These are phyloP conservation scores for Nasonia vitripennis DNA, from an alignment of 1,140 invertebrate genomes.

Conservation along the genomic window DNA sequence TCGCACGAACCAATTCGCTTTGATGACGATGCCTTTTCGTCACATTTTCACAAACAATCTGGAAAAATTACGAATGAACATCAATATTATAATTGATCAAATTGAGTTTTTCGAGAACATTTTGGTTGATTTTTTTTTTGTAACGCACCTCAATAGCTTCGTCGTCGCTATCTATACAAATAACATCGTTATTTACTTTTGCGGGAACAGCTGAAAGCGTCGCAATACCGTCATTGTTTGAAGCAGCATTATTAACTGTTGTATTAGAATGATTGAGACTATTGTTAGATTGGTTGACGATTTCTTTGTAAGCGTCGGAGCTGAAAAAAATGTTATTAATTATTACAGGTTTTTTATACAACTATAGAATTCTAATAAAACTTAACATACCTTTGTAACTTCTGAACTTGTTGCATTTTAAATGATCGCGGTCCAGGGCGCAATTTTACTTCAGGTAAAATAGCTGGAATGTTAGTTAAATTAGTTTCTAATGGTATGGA, in stretches of 20 bases:
- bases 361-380: not conserved
- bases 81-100: conserved; percentile 6
- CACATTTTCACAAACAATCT: conserved; percentile 35
- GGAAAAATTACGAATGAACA: conserved; percentile 2
- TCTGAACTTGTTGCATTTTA: conserved; percentile 62
- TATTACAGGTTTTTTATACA: conserved; percentile 4
- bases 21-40: conserved; percentile 14
- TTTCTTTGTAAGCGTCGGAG: not conserved
- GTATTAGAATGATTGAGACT: conserved; percentile 26
- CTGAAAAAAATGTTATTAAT: conserved; percentile 20
- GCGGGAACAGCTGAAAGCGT: not conserved
- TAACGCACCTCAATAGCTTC: conserved; percentile 57
- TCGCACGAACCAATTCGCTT: not conserved
- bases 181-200: conserved; percentile 47
- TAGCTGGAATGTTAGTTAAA: not conserved
- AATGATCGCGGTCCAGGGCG: conserved; percentile 67
- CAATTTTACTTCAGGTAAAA: conserved; percentile 45
- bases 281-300: not conserved
- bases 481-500: conserved; percentile 33
- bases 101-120: not conserved
- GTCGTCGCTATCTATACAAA: conserved; percentile 63
- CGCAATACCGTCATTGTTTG: not conserved
- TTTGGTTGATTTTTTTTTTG: not conserved
- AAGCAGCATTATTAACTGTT: not conserved
- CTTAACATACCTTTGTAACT: conserved; percentile 39